A percentile compares a stretch with the other conserved stretches of the same genome.
Evolutionary conservation across 2,888 invertebrate genomes (phyloP).

Genomic region (Melanargia galathea): DNA sequence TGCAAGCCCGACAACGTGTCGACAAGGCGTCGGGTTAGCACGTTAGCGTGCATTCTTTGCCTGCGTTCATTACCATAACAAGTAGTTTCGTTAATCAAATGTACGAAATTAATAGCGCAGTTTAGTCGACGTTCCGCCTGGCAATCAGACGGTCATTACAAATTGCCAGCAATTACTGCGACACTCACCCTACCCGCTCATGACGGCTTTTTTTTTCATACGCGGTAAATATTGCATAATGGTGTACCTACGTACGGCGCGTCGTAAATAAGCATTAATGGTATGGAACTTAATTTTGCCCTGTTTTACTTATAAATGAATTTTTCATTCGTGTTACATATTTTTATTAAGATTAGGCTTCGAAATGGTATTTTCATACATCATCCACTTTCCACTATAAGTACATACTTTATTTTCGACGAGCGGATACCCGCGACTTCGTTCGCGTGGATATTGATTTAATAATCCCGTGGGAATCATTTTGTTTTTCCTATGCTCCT

Average conservation of each 20-base stretch:
- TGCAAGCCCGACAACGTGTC: slow-evolving; percentile 74
- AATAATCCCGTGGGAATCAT: too few relatives aligned
- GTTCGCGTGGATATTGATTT: too few relatives aligned
- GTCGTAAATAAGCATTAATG: slow-evolving; percentile 42
- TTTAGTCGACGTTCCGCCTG: slow-evolving; percentile 77
- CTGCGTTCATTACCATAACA: slow-evolving; percentile 80
- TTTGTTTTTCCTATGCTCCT: too few relatives aligned
- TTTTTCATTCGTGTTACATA: slow-evolving; percentile 5
- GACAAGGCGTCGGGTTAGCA: slow-evolving; percentile 75
- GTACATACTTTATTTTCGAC: too few relatives aligned
- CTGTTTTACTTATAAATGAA: slow-evolving; percentile 13
- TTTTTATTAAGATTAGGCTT: slow-evolving; percentile 9
- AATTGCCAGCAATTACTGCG: slow-evolving; percentile 76
- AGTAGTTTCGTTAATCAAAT: slow-evolving; percentile 83
- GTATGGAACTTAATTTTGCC: slow-evolving; percentile 34
- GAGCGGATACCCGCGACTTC: too few relatives aligned
- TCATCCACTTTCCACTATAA: too few relatives aligned
- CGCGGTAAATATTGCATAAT: slow-evolving; percentile 54
- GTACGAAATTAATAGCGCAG: slow-evolving; percentile 81
- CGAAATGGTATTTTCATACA: background rate
- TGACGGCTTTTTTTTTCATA: slow-evolving; percentile 53
- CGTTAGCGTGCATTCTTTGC: slow-evolving; percentile 79
- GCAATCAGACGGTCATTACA: slow-evolving; percentile 80
- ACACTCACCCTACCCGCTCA: slow-evolving; percentile 63
- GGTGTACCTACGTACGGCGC: slow-evolving; percentile 40